Conservation (phyloP, 2,797 vertebrate species). For the Botia almorhae region DNA sequence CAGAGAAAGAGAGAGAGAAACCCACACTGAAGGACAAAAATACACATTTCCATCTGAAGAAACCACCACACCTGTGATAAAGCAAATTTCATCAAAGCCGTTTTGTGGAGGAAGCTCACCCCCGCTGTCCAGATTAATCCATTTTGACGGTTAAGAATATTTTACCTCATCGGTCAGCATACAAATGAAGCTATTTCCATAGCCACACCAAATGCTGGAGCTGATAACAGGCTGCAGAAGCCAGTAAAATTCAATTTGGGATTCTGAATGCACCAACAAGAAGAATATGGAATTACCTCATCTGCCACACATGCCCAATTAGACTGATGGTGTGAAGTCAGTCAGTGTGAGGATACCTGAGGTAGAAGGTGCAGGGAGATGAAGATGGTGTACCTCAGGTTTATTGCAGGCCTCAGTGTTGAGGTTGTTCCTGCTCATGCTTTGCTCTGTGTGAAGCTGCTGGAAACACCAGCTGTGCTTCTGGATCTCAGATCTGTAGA, state of each 20-base stretch:
- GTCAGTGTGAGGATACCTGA: slow-evolving; percentile 23
- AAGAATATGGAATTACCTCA: slow-evolving; percentile 58
- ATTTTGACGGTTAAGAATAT: slow-evolving; percentile 60
- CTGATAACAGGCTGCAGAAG: slow-evolving; percentile 51
- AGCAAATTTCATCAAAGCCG: slow-evolving; percentile 49
- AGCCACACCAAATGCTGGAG: slow-evolving; percentile 48
- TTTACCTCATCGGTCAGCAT: slow-evolving; percentile 58
- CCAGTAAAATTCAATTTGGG: slow-evolving; percentile 63
- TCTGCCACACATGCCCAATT: slow-evolving; percentile 54
- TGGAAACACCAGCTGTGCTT: slow-evolving; percentile 6
- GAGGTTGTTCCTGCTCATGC: slow-evolving; percentile 1
- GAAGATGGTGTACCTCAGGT: not conserved
- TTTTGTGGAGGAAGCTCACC: slow-evolving; percentile 47
- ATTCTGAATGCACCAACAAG: slow-evolving; percentile 52
- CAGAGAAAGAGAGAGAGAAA: not conserved
- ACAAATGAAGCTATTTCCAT: slow-evolving; percentile 60
- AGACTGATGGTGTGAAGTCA: slow-evolving; percentile 50
- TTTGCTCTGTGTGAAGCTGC: slow-evolving; percentile 7
- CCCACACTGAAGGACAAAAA: slow-evolving; percentile 15
- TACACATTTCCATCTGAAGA: slow-evolving; percentile 37
- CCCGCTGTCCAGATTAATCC: slow-evolving; percentile 50
- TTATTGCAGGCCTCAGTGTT: slow-evolving; percentile 7
- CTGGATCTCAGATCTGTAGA: slow-evolving; percentile 1
- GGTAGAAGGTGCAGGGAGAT: not conserved
- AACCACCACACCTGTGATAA: slow-evolving; percentile 37